Percentiles rank a stretch among this genome's conserved stretches.
Conservation (phyloP, 2,888 invertebrate genomes). For the Diaphora mendica region DNA sequence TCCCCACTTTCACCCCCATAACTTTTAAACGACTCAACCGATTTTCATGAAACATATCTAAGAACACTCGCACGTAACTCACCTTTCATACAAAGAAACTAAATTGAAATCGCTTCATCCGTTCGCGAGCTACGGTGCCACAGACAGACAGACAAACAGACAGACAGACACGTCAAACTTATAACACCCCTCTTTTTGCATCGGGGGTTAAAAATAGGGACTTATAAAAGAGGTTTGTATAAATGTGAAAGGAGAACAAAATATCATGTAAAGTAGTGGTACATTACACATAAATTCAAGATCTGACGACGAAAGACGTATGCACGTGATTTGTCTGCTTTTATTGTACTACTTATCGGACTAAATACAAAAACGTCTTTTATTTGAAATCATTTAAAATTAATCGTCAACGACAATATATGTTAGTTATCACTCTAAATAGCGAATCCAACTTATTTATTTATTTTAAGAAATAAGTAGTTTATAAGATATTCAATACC, state of each 20-base stretch:
- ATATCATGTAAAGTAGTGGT: conserved; percentile 1
- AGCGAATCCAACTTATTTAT: conserved; percentile 37
- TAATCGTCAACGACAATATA: neutral
- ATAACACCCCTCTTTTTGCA: too few relatives aligned
- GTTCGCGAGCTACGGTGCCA: too few relatives aligned
- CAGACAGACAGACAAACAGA: too few relatives aligned
- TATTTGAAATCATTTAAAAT: neutral
- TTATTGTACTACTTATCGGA: neutral
- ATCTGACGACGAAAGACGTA: neutral
- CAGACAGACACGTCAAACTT: too few relatives aligned
- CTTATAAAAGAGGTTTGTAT: neutral
- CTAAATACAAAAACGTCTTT: neutral
- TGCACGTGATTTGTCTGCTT: neutral
- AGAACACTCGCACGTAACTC: too few relatives aligned
- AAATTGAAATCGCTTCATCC: too few relatives aligned
- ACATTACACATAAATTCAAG: neutral
- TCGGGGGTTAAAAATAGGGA: neutral
- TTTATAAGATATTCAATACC: conserved; percentile 25
- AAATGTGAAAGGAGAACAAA: conserved; percentile 14
- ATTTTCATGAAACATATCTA: too few relatives aligned
- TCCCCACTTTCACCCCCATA: too few relatives aligned
- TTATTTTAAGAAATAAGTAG: conserved; percentile 42
- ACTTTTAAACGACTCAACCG: too few relatives aligned
- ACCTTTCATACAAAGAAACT: too few relatives aligned
- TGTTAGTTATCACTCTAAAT: conserved; percentile 4